phyloP scores from a whole-genome alignment of 2,888 invertebrate species.

The Ichneumoninae sp. region DNA sequence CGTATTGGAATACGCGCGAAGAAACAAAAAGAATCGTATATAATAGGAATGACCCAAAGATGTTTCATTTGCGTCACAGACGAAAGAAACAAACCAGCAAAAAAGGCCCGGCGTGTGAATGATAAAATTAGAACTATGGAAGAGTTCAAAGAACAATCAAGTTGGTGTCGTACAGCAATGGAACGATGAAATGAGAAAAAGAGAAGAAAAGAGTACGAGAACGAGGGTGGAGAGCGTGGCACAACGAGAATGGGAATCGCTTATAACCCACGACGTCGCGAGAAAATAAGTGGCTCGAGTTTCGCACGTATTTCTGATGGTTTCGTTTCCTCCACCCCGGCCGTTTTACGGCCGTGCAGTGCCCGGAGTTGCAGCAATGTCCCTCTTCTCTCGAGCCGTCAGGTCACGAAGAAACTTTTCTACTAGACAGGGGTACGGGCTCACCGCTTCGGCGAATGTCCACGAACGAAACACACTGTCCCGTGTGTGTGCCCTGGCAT shows the following conservation, averaged over 20 bases:
- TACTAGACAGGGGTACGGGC: constrained; percentile 36
- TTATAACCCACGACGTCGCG: constrained; percentile 35
- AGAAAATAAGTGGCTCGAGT: constrained; percentile 56
- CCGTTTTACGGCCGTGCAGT: not conserved
- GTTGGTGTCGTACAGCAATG: constrained; percentile 15
- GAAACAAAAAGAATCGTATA: not conserved
- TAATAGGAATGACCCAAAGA: not conserved
- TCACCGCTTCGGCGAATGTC: constrained; percentile 31
- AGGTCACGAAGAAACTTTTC: constrained; percentile 65
- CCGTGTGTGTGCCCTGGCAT: constrained; percentile 42
- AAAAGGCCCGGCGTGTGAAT: not conserved
- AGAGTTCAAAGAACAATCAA: constrained; percentile 7
- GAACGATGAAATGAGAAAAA: constrained; percentile 1
- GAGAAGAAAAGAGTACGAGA: constrained; percentile 3
- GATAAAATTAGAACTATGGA: not conserved
- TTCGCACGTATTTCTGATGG: constrained; percentile 35
- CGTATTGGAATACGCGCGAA: too few relatives aligned
- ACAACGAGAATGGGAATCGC: constrained; percentile 45
- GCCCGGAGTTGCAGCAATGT: constrained; percentile 24
- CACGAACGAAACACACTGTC: constrained; percentile 50
- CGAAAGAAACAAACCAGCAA: not conserved
- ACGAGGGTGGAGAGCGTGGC: constrained; percentile 3
- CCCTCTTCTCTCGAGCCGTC: constrained; percentile 43
- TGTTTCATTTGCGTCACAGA: not conserved
- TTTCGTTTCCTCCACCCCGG: constrained; percentile 21